Conservation (phyloP, 2,888 invertebrate species). For the Idaea straminata region DNA sequence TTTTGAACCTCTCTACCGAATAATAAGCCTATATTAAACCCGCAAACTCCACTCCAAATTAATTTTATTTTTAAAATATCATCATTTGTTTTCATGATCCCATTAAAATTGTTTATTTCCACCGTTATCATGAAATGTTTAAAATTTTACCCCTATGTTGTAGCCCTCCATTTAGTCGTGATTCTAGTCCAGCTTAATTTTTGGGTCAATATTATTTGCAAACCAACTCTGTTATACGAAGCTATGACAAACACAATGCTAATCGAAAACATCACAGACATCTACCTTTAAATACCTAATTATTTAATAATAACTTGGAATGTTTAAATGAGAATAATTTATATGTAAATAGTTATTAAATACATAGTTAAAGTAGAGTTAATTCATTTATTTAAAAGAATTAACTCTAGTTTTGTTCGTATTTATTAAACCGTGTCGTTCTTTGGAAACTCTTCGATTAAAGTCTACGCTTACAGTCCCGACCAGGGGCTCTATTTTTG, state of each 20-base stretch:
- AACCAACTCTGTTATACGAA: slow-evolving; percentile 27
- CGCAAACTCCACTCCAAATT: no score
- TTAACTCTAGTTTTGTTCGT: not conserved
- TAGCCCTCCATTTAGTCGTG: not conserved
- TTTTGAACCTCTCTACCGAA: no score
- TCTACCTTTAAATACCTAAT: slow-evolving; percentile 53
- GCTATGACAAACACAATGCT: slow-evolving; percentile 49
- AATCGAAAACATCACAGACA: slow-evolving; percentile 71
- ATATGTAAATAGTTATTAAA: slow-evolving; percentile 17
- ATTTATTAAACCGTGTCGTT: not conserved
- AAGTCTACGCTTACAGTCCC: not conserved
- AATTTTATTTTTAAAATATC: no score
- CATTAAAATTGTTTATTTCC: no score
- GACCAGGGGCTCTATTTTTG: not conserved
- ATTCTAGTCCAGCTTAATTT: not conserved
- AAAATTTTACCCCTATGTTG: no score
- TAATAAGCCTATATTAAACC: no score
- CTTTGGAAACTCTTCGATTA: not conserved
- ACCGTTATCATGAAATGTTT: no score
- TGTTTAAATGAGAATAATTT: slow-evolving; percentile 58
- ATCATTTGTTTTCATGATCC: no score
- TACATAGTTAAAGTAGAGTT: not conserved
- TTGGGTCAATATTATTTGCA: slow-evolving; percentile 1
- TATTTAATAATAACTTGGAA: slow-evolving; percentile 54
- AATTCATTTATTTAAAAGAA: not conserved